Evolutionary conservation across 53 echinoderm and acorn worm species (phyloP).

Genomic region (Paracentrotus lividus): DNA sequence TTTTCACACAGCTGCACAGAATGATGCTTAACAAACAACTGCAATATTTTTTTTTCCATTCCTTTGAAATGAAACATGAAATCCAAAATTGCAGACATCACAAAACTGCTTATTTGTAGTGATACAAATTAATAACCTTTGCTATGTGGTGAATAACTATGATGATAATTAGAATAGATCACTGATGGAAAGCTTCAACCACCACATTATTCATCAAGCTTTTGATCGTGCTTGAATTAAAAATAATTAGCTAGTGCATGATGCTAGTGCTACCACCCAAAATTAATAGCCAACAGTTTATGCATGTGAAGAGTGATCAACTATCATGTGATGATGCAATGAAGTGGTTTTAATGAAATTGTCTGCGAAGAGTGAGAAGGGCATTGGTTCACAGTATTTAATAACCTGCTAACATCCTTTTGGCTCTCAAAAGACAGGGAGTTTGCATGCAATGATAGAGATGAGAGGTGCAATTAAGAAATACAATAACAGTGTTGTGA

Average conservation of each 20-base stretch:
- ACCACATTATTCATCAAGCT: neutral
- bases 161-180: neutral
- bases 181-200: too few species aligned
- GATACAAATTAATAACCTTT: neutral
- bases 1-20: constrained; percentile 4
- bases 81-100: neutral
- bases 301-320: neutral
- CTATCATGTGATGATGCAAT: neutral
- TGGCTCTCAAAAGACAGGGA: too few species aligned
- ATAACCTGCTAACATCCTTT: too few species aligned
- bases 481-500: neutral
- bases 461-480: neutral
- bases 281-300: neutral
- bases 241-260: neutral
- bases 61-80: neutral
- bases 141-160: neutral
- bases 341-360: neutral
- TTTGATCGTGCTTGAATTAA: neutral
- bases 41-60: neutral
- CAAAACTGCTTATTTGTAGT: neutral
- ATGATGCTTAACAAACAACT: neutral
- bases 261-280: neutral
- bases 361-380: too few species aligned
- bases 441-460: neutral
- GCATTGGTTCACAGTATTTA: too few species aligned